phyloP scores from a whole-genome alignment of 2,888 invertebrate species.

The Cancer borealis region DNA sequence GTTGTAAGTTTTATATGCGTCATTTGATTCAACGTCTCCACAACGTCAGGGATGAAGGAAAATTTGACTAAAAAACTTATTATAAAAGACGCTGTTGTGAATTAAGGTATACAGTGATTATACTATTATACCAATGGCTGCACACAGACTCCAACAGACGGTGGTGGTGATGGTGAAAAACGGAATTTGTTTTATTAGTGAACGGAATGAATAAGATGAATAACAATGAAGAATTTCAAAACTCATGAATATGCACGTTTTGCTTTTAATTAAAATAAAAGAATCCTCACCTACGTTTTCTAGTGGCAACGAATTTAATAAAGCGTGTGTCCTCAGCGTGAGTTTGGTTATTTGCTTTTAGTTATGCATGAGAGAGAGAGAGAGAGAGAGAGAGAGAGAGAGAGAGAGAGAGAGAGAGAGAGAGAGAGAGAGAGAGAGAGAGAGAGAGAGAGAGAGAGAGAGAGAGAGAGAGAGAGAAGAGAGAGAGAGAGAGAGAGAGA shows the following conservation, averaged over 20 bases:
- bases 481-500: no score
- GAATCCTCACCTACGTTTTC: neutral
- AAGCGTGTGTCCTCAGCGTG: neutral
- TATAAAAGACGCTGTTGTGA: no score
- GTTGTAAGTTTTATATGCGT: no score
- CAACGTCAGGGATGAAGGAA: no score
- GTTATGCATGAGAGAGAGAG: slow-evolving; percentile 27
- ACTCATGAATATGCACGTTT: slow-evolving; percentile 13
- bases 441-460: no score
- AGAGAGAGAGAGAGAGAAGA: no score
- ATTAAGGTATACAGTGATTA: no score
- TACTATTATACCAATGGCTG: no score
- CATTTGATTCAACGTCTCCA: no score
- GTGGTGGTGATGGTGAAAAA: no score
- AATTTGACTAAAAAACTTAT: no score
- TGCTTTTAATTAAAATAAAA: neutral
- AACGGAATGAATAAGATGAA: neutral
- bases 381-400: slow-evolving; percentile 27
- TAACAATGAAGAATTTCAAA: neutral
- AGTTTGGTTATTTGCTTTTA: neutral
- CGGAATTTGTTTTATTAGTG: neutral
- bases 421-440: neutral
- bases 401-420: slow-evolving; percentile 27
- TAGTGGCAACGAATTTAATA: neutral
- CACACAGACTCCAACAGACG: no score